Percentiles rank a stretch among this genome's conserved stretches.
Conservation (phyloP, 2,113 vertebrate genomes). For the Sakesphorus luctuosus region DNA sequence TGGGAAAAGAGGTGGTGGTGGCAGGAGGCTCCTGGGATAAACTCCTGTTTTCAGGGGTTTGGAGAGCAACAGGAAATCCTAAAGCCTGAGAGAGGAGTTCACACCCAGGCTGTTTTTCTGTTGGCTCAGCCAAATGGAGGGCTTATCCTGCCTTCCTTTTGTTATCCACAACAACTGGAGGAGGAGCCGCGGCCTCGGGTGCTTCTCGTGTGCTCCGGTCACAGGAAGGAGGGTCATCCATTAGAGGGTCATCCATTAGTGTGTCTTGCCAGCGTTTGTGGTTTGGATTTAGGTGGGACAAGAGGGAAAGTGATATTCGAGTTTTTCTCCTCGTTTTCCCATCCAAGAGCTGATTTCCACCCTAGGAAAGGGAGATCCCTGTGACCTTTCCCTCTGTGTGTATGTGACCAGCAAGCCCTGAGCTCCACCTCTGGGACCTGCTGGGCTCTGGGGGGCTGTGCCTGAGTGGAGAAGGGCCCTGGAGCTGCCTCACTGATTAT, state of each 20-base stretch:
- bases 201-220: neutral
- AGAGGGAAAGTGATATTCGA: neutral
- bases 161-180: neutral
- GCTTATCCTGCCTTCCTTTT: neutral
- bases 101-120: neutral
- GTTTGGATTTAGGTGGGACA: neutral
- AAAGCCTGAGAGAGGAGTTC: neutral
- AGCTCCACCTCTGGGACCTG: neutral
- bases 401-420: neutral
- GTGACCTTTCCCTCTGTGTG: accelerated
- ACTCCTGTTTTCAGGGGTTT: slow-evolving; percentile 46
- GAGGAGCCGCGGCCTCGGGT: neutral
- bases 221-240: neutral
- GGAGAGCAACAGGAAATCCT: neutral
- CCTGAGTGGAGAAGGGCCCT: neutral
- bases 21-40: neutral
- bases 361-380: neutral
- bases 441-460: neutral
- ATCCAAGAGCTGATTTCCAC: neutral
- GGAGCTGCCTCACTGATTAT: neutral
- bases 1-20: neutral
- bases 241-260: neutral
- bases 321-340: neutral
- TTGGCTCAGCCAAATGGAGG: neutral
- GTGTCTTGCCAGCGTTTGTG: neutral